These are phyloP conservation scores for Bungarus multicinctus DNA, from an alignment of 2,113 vertebrate species.

Conservation along the genomic window DNA sequence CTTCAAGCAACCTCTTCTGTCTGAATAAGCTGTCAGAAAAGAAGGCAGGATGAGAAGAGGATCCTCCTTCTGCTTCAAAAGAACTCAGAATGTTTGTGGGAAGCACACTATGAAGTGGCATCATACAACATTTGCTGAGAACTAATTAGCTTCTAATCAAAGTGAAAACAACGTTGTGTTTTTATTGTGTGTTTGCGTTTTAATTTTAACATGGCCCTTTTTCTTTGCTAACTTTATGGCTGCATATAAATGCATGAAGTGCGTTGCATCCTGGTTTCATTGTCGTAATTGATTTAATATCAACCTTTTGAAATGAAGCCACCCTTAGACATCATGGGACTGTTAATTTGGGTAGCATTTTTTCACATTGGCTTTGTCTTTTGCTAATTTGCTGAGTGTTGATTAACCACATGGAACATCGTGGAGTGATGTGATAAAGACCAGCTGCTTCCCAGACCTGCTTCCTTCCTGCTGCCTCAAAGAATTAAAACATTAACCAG, in stretches of 20 bases:
- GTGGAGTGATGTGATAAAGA: conserved; percentile 39
- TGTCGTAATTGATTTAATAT: conserved; percentile 55
- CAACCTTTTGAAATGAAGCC: conserved; percentile 62
- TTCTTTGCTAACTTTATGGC: conserved; percentile 30
- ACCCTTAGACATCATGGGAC: conserved; percentile 52
- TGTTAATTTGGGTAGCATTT: conserved; percentile 63
- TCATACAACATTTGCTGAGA: neutral
- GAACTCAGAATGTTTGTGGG: neutral
- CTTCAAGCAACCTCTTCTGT: neutral
- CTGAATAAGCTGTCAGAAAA: neutral
- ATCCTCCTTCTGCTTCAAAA: neutral
- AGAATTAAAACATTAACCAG: conserved; percentile 49
- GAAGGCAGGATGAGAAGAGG: neutral
- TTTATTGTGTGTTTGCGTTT: neutral
- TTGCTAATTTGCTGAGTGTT: conserved; percentile 55
- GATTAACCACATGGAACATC: conserved; percentile 44
- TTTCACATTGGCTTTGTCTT: conserved; percentile 52
- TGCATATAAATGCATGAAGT: conserved; percentile 28
- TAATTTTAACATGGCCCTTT: conserved; percentile 14
- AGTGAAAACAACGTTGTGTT: neutral
- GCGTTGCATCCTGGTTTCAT: conserved; percentile 30
- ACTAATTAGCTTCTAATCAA: neutral
- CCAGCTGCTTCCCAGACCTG: conserved; percentile 18
- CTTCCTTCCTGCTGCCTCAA: conserved; percentile 26
- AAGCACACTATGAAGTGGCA: neutral